These are phyloP conservation scores for Sardina pilchardus DNA, from an alignment of 2,113 vertebrate species.

Conservation along the genomic window DNA sequence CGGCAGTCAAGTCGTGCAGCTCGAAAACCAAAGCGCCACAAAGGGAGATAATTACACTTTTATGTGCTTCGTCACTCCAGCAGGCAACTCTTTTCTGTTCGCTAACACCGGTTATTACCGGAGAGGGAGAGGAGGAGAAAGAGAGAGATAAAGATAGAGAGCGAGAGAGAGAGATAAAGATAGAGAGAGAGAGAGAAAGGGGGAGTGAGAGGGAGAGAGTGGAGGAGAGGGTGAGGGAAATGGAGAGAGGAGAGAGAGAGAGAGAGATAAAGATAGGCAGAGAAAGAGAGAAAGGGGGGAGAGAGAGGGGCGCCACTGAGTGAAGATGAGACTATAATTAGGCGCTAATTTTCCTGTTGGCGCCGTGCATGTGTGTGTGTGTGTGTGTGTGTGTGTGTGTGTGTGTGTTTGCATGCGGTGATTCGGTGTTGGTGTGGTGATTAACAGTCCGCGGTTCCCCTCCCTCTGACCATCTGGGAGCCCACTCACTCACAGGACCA, in stretches of 20 bases:
- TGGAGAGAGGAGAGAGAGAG: neutral
- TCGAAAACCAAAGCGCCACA: neutral
- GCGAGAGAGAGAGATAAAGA: neutral
- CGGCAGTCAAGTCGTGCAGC: neutral
- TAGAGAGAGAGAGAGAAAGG: no score
- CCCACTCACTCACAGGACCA: constrained; percentile 23
- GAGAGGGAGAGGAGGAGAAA: neutral
- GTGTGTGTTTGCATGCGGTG: constrained; percentile 3
- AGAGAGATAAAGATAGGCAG: neutral
- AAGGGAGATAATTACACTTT: constrained; percentile 5
- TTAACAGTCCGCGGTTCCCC: constrained; percentile 42
- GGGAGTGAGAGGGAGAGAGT: neutral
- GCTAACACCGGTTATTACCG: neutral
- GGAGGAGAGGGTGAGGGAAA: no score
- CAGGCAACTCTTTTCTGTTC: neutral
- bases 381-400: neutral
- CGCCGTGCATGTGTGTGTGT: neutral
- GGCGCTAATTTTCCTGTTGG: constrained; percentile 40
- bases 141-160: neutral
- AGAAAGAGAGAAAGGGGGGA: neutral
- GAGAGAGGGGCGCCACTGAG: neutral
- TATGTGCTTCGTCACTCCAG: neutral
- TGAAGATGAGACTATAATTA: constrained; percentile 29
- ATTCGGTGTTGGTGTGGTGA: constrained; percentile 35
- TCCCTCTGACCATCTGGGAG: constrained; percentile 52